phyloP scores from a whole-genome alignment of 64 coral and sea anemone genomes.

The Montipora sp. region DNA sequence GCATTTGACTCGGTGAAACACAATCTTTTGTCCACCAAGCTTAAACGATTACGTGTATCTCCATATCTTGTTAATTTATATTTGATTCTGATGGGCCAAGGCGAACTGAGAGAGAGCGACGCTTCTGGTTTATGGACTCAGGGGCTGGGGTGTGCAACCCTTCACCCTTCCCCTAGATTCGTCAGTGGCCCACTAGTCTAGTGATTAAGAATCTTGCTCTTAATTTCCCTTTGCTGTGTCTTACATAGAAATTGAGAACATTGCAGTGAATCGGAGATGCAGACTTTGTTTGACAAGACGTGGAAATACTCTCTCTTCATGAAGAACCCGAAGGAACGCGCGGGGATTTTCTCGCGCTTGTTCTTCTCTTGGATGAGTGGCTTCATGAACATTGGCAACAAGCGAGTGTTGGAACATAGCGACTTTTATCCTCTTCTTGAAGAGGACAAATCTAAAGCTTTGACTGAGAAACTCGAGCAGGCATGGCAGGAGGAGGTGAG shows the following conservation, averaged over 20 bases:
- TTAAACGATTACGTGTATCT: too few relatives aligned
- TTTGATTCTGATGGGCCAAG: too few relatives aligned
- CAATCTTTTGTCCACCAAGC: too few relatives aligned
- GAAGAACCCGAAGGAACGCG: slow-evolving; percentile 89
- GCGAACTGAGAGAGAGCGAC: too few relatives aligned
- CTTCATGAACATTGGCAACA: slow-evolving; percentile 79
- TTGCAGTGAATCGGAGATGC: background rate
- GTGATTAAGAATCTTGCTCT: background rate
- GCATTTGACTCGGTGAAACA: too few relatives aligned
- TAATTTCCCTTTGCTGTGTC: background rate
- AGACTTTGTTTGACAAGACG: slow-evolving; percentile 40
- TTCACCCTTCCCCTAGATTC: too few relatives aligned
- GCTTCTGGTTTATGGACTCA: too few relatives aligned
- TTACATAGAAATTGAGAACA: background rate
- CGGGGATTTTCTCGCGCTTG: slow-evolving; percentile 77
- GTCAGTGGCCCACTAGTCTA: background rate
- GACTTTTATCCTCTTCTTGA: slow-evolving; percentile 88
- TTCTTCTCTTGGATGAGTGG: slow-evolving; percentile 89
- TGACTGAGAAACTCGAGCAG: slow-evolving; percentile 82
- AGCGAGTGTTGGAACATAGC: slow-evolving; percentile 71
- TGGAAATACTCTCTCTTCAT: slow-evolving; percentile 94
- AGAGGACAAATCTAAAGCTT: slow-evolving; percentile 70
- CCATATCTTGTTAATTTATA: too few relatives aligned
- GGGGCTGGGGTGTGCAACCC: too few relatives aligned
- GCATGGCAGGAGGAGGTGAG: slow-evolving; percentile 81